phyloP scores from a whole-genome alignment of 2,113 vertebrate genomes.

The Micromys minutus region DNA sequence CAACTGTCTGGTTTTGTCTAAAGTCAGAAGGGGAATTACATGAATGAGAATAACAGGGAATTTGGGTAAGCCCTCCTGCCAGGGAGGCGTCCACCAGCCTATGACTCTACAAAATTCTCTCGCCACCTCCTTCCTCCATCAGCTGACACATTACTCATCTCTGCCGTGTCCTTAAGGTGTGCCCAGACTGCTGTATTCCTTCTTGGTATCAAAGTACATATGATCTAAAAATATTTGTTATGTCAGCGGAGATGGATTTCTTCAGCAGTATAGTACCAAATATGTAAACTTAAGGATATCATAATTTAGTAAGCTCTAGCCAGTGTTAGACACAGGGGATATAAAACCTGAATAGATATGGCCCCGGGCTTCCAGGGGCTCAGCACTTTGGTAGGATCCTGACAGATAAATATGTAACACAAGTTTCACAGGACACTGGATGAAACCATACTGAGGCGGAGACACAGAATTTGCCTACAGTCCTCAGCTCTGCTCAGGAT shows the following conservation, averaged over 20 bases:
- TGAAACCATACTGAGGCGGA: neutral
- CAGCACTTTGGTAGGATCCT: neutral
- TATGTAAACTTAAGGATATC: neutral
- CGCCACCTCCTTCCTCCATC: constrained; percentile 54
- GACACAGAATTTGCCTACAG: neutral
- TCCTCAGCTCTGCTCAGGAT: constrained; percentile 51
- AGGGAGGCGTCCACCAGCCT: constrained; percentile 54
- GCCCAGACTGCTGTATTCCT: constrained; percentile 56
- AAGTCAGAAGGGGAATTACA: constrained; percentile 82
- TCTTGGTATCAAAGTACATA: constrained; percentile 78
- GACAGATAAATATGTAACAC: neutral
- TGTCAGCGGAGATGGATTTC: constrained; percentile 1
- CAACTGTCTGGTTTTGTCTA: constrained; percentile 72
- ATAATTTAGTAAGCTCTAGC: neutral
- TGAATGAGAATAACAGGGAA: constrained; percentile 79
- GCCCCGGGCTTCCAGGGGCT: constrained; percentile 47
- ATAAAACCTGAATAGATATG: neutral
- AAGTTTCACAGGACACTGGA: neutral
- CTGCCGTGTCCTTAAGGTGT: constrained; percentile 84
- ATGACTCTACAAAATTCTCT: constrained; percentile 44
- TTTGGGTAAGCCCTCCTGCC: constrained; percentile 68
- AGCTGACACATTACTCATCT: constrained; percentile 80
- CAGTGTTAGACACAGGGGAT: neutral
- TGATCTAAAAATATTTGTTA: constrained; percentile 69
- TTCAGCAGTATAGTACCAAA: constrained; percentile 4